Evolutionary conservation across 2,888 invertebrate genomes (phyloP).

Genomic region (Caenorhabditis zanzibari): DNA sequence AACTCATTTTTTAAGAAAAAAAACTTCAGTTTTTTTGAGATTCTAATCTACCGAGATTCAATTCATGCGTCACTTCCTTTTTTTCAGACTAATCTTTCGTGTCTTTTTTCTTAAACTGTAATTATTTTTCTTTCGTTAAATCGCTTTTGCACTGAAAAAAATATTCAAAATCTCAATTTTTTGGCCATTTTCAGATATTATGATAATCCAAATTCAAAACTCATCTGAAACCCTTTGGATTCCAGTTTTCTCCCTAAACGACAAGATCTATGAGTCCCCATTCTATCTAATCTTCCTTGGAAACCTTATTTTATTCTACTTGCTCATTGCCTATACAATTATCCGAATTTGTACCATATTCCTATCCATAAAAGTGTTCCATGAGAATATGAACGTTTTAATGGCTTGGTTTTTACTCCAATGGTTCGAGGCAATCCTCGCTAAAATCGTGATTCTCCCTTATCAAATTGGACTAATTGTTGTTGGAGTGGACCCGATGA

Average conservation of each 20-base stretch:
- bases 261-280: conserved; percentile 16
- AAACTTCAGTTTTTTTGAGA: background rate
- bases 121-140: background rate
- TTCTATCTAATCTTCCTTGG: background rate
- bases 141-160: background rate
- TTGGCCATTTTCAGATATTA: too few species aligned
- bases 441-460: conserved; percentile 49
- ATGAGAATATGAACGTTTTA: conserved; percentile 48
- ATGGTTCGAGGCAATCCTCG: conserved; percentile 50
- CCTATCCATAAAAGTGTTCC: conserved; percentile 23
- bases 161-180: background rate
- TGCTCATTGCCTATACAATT: conserved; percentile 22
- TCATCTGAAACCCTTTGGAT: conserved; percentile 37
- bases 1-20: background rate
- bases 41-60: too few species aligned
- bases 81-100: background rate
- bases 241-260: conserved; percentile 37
- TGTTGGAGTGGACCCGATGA: conserved; percentile 2
- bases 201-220: conserved; percentile 20
- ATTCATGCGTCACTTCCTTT: background rate
- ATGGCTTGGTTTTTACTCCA: conserved; percentile 52
- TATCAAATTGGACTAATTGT: conserved; percentile 35
- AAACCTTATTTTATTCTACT: conserved; percentile 9
- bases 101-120: background rate
- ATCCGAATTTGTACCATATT: conserved; percentile 26